Percentiles rank a stretch among this genome's conserved stretches.
These are phyloP conservation scores for Nyctereutes procyonoides DNA, from an alignment of 2,113 vertebrate species.

Conservation along the genomic window DNA sequence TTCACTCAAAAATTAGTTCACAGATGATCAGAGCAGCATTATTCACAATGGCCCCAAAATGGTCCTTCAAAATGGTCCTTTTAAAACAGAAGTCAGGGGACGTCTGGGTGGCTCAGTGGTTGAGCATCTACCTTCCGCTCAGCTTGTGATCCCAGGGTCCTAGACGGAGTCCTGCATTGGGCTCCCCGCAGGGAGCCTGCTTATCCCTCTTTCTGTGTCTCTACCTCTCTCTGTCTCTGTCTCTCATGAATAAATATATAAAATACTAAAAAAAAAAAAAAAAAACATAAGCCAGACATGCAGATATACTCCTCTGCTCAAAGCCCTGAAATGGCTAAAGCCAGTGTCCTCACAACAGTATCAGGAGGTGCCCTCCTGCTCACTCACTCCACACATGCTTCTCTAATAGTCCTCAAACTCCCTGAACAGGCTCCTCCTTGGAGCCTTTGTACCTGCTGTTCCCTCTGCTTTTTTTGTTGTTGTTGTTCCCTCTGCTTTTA, in stretches of 20 bases:
- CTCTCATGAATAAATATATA: too few species aligned
- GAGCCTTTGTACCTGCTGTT: background rate
- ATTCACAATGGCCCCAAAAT: background rate
- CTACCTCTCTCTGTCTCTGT: too few species aligned
- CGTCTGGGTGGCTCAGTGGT: too few species aligned
- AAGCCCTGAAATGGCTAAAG: background rate
- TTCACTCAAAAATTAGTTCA: background rate
- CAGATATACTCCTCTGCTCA: background rate
- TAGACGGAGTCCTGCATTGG: too few species aligned
- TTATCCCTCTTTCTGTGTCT: too few species aligned
- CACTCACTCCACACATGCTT: background rate
- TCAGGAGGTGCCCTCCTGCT: background rate
- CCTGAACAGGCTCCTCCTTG: background rate
- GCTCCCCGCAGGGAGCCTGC: too few species aligned
- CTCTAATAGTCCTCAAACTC: background rate
- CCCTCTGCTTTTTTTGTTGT: background rate
- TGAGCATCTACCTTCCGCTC: too few species aligned
- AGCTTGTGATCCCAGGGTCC: too few species aligned
- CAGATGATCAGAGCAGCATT: background rate
- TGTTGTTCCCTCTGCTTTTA: background rate
- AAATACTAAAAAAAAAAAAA: too few species aligned
- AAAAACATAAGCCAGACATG: background rate
- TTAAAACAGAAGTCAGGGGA: background rate
- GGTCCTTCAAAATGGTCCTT: background rate
- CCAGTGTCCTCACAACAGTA: background rate